Conservation (phyloP, 2,797 vertebrate species). For the Florisuga fusca region DNA sequence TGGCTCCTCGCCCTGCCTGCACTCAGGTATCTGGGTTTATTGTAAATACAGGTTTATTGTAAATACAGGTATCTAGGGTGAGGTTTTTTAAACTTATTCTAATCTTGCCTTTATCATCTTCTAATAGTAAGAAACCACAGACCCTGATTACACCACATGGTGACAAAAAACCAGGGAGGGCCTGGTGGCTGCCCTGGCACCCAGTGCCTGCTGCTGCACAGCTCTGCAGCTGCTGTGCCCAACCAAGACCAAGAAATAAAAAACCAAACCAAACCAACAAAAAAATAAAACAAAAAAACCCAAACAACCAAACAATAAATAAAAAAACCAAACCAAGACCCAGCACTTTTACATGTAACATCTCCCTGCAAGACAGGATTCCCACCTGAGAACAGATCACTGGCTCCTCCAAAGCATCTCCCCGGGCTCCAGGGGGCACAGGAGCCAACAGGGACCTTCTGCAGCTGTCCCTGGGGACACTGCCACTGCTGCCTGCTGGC, state of each 20-base stretch:
- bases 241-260: not conserved
- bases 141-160: rapidly evolving
- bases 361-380: not conserved
- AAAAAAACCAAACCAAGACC: too few species aligned
- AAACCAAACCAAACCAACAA: too few species aligned
- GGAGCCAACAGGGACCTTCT: rapidly evolving
- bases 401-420: rapidly evolving
- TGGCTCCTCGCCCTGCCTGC: rapidly evolving
- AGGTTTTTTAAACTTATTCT: not conserved
- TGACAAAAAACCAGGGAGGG: not conserved
- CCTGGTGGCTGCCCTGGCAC: not conserved
- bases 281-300: too few species aligned
- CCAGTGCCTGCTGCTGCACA: rapidly evolving
- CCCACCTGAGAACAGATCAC: rapidly evolving
- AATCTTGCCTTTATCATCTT: not conserved
- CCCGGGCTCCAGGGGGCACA: rapidly evolving
- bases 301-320: too few species aligned
- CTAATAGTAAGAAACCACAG: not conserved
- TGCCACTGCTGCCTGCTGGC: not conserved
- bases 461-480: not conserved
- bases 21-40: rapidly evolving
- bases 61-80: not conserved
- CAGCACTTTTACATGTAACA: rapidly evolving
- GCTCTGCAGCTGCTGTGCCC: not conserved
- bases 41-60: not conserved